These are phyloP conservation scores for Oreochromis grahami DNA, from an alignment of 2,797 vertebrate species.

Conservation along the genomic window DNA sequence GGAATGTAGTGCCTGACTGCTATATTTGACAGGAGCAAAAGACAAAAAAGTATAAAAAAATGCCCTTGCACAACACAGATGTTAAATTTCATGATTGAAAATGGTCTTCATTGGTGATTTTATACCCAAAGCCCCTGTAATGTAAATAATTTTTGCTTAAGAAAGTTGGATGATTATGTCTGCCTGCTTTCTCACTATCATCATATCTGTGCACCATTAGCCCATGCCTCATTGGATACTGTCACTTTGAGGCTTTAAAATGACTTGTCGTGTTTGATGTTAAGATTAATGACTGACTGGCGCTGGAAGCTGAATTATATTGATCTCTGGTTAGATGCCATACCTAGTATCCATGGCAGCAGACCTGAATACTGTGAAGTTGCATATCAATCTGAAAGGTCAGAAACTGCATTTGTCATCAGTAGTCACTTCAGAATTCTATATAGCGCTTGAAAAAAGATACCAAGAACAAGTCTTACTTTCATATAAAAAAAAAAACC, in stretches of 20 bases:
- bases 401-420: conserved; percentile 61
- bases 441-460: conserved; percentile 16
- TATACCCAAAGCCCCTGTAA: conserved; percentile 23
- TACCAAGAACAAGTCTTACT: neutral
- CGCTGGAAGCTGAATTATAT: conserved; percentile 57
- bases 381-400: conserved; percentile 54
- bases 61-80: neutral
- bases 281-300: conserved; percentile 63
- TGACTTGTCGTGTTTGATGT: conserved; percentile 58
- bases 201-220: conserved; percentile 60
- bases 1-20: neutral
- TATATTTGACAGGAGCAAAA: neutral
- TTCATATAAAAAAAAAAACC: fast-evolving
- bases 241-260: conserved; percentile 33
- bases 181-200: conserved; percentile 26
- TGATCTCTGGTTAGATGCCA: conserved; percentile 61
- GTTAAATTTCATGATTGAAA: conserved; percentile 13
- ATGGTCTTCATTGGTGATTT: neutral
- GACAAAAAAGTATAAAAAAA: neutral
- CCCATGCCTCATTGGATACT: conserved; percentile 54
- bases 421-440: conserved; percentile 21
- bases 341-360: conserved; percentile 50
- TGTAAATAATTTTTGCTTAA: conserved; percentile 37
- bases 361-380: conserved; percentile 42
- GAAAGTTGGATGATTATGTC: conserved; percentile 16